Base-by-base conservation (phyloP, 2,888 invertebrate genomes). In the Cheilosia urbana region DNA sequence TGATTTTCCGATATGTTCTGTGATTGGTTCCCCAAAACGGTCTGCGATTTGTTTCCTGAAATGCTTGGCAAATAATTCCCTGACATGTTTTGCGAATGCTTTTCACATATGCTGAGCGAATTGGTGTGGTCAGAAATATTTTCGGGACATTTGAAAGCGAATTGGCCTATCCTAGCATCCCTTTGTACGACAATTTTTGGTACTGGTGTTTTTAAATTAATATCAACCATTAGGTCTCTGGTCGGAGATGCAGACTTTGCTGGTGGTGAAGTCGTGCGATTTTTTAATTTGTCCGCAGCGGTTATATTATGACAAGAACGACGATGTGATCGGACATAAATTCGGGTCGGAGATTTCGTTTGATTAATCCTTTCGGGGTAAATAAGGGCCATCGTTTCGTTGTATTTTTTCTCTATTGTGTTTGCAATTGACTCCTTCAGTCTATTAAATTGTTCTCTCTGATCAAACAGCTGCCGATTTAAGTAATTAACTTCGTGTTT, bases 401-500 rank as follows among this genome's bases (percentile, higher is more conserved):
- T 24, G n/a, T 55, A 75, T 55, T 84, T 73, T 9, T 71, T 27
- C 58, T 84, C 75, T 15, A 80, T 27, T 2, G 53, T 47, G 1
- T 21, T 34, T 4, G 80, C 84, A 34, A 84, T 66, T 2, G 80
- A 71, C 4, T 53, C 69, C 15, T 80, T 84, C 0, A 80, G 15
- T 3, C 65, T 57, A 42, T 15, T 19, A 27, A 77, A 85, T 51
- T 85, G 72, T 21, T 81, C 72, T 0, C 81, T 76, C n/a, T 85
- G 85, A 4, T 72, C 76, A 4, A 85, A 53, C 7, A 85, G 42
- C 15, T 63, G 71, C 1, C 55, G 24, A 58, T 85, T 85, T 21
- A 85, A 27, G 9, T 63, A 68, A 5, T 58, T 81, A 17, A 85
- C 40, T 63, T 85, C 85, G 15, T 63, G 68, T 68, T 81, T 80